These are phyloP conservation scores for Drosophila lacertosa DNA, from an alignment of 1,140 invertebrate species.

Conservation along the genomic window DNA sequence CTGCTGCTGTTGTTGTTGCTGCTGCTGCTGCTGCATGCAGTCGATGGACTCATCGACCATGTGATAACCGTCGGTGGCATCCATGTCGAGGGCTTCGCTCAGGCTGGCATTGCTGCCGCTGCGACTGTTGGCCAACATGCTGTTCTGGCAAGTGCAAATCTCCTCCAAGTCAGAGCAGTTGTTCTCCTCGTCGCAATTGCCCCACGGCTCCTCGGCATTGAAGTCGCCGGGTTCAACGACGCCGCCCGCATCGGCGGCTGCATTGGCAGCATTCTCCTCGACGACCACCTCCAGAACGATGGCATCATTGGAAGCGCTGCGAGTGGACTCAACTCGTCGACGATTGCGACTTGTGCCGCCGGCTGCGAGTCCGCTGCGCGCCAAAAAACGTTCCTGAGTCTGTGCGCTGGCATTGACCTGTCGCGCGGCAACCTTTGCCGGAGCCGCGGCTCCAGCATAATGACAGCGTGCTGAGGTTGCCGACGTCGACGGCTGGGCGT, in stretches of 20 bases:
- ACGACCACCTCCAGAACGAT: conserved; percentile 62
- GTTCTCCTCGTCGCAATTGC: conserved; percentile 82
- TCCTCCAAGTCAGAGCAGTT: conserved; percentile 81
- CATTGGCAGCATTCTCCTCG: conserved; percentile 56
- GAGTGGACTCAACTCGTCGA: conserved; percentile 26
- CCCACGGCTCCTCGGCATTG: conserved; percentile 77
- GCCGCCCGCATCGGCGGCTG: conserved; percentile 7
- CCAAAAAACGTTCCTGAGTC: conserved; percentile 71
- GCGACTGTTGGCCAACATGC: conserved; percentile 51
- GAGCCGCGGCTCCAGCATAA: conserved; percentile 52
- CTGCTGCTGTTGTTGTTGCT: conserved; percentile 22
- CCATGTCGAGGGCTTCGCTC: conserved; percentile 63
- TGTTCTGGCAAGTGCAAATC: conserved; percentile 80
- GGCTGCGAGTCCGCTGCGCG: conserved; percentile 37
- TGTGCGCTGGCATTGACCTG: conserved; percentile 79
- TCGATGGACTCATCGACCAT: conserved; percentile 25
- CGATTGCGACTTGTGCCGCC: conserved; percentile 7
- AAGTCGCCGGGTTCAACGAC: conserved; percentile 60
- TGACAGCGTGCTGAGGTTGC: conserved; percentile 64
- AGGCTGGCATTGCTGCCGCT: conserved; percentile 75
- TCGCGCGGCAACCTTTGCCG: conserved; percentile 37
- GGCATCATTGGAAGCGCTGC: conserved; percentile 52
- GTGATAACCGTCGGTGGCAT: conserved; percentile 52
- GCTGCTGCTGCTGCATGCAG: conserved; percentile 19
- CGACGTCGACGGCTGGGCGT: conserved; percentile 72